Evolutionary conservation across 2,797 vertebrate species (phyloP).

Genomic region (Pteronotus mesoamericanus): DNA sequence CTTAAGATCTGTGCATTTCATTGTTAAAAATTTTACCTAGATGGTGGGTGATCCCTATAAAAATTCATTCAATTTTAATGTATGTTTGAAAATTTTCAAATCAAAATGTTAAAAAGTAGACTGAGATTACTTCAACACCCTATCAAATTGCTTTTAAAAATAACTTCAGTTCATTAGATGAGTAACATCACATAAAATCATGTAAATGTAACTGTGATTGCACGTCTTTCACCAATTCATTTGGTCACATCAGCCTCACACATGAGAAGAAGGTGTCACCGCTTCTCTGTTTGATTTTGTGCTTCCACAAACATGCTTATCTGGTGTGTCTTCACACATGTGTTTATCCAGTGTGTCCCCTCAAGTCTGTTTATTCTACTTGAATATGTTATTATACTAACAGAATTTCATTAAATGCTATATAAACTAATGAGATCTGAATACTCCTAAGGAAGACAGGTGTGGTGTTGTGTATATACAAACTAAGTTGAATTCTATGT

Average conservation of each 20-base stretch:
- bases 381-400: background rate
- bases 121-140: background rate
- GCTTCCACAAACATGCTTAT: background rate
- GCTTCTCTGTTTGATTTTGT: background rate
- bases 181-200: background rate
- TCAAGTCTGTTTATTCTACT: background rate
- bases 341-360: background rate
- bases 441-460: background rate
- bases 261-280: rapidly evolving
- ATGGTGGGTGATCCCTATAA: background rate
- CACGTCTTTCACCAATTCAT: background rate
- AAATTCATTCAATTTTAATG: background rate
- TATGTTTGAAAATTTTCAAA: background rate
- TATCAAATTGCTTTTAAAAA: background rate
- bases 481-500: background rate
- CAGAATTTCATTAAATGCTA: background rate
- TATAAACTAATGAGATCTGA: background rate
- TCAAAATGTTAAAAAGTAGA: background rate
- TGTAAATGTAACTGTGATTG: background rate
- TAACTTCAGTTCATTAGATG: background rate
- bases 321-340: background rate
- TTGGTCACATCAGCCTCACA: background rate
- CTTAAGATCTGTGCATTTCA: background rate
- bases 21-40: background rate
- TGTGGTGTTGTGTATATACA: background rate